Percentiles rank a stretch among this genome's conserved stretches.
Conservation (phyloP, 2,888 invertebrate species). For the Rhagonycha fulva region DNA sequence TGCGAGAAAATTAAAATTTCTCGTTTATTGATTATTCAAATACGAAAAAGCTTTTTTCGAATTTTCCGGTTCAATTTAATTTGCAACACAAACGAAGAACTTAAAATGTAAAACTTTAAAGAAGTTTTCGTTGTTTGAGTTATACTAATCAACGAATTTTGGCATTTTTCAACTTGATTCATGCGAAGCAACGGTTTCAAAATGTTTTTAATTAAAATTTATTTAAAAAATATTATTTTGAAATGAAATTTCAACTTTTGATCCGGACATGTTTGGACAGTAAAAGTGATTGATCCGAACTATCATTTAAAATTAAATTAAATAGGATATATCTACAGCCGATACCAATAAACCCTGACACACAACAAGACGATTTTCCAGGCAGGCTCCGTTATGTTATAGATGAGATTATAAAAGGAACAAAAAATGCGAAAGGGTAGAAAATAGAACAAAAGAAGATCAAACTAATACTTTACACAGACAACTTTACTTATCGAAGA, state of each 20-base stretch:
- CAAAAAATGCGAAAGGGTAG: background rate
- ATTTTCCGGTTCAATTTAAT: background rate
- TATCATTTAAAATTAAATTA: background rate
- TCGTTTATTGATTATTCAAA: background rate
- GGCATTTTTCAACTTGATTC: background rate
- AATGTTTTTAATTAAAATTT: background rate
- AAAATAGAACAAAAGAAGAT: background rate
- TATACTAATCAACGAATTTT: background rate
- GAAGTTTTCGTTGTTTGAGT: background rate
- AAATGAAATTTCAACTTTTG: background rate
- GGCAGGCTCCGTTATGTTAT: background rate
- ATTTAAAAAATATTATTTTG: background rate
- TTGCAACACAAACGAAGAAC: background rate
- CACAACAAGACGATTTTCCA: background rate
- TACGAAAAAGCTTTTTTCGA: background rate
- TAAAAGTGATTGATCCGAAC: background rate
- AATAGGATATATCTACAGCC: background rate
- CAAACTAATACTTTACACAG: background rate
- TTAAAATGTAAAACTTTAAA: background rate
- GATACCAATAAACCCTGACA: background rate
- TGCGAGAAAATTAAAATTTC: background rate
- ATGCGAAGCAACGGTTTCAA: background rate
- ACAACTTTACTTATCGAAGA: slow-evolving; percentile 2
- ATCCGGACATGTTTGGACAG: background rate
- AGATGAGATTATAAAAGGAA: slow-evolving; percentile 1